Base-by-base conservation (phyloP, 2,113 vertebrate species). In the Psittacus erithacus region DNA sequence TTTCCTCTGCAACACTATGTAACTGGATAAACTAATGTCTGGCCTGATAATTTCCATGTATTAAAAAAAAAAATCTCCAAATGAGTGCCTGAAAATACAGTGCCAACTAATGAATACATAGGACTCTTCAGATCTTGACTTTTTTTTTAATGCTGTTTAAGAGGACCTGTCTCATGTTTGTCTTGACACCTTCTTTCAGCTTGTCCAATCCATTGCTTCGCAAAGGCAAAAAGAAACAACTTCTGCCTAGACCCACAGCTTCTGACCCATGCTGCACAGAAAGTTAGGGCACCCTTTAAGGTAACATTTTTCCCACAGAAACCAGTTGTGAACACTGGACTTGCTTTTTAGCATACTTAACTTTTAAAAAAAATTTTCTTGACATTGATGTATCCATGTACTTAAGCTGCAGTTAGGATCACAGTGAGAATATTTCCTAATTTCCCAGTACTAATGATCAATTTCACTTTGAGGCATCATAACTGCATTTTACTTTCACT, bases 391-490 rank as follows among this genome's bases (percentile, higher is more conserved):
- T 87, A 88, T 96, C 81, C 89, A 5, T 74, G 50, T 75, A 88
- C 90, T 95, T 92, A 93, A 82, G 63, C 71, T 53, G 38, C 57
- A 90, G 84, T 82, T 49, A 78, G 28, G 49, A 92, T 88, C 80
- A 55, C n/a, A 53, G 43, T 50, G 57, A 94, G 73, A 90, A 76
- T 82, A 90, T 86, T 92, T 90, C 50, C 76, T 70, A 47, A 64
- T 83, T 96, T 93, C 90, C 65, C 88, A 92, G 68, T 46, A 31
- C 38, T 76, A 78, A 92, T 74, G 68, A 82, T 90, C 52, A 35
- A 53, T 82, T 94, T 95, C 82, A 91, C 92, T 92, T 95, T 90
- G 93, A 96, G 82, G 53, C 39, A 80, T 59, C 64, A 23, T 88
- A 76, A 74, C 60, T 82, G 27, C 62, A 46, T 92, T 93, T 92